These are phyloP conservation scores for Corbicula japonica DNA, from an alignment of 2,888 invertebrate genomes.

Conservation along the genomic window DNA sequence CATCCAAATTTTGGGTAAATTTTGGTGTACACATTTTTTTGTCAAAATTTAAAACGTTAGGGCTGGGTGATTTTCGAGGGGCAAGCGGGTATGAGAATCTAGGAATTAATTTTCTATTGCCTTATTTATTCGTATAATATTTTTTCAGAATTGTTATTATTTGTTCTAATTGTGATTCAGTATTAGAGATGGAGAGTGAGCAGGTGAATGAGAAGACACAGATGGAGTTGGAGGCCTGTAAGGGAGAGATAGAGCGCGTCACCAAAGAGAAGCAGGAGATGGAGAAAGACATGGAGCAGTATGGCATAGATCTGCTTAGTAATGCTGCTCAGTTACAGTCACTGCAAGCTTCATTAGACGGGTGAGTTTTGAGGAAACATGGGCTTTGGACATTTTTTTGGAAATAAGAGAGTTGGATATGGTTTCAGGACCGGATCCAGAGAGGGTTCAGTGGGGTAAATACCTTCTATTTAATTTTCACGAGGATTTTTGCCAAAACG, in stretches of 20 bases:
- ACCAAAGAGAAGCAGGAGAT: slow-evolving; percentile 47
- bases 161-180: slow-evolving; percentile 20
- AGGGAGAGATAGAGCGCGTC: slow-evolving; percentile 41
- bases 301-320: slow-evolving; percentile 62
- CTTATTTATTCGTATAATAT: not conserved
- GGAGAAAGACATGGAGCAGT: slow-evolving; percentile 60
- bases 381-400: too few species aligned
- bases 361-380: too few species aligned
- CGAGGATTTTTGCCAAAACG: too few species aligned
- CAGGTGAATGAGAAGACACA: slow-evolving; percentile 44
- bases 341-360: slow-evolving; percentile 43
- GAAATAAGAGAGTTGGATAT: too few species aligned
- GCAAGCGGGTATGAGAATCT: not conserved
- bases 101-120: too few species aligned
- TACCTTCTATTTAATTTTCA: too few species aligned
- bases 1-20: too few species aligned
- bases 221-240: slow-evolving; percentile 25
- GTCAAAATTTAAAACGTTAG: not conserved
- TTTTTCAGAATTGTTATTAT: not conserved
- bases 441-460: too few species aligned
- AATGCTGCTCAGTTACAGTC: slow-evolving; percentile 60
- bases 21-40: not conserved
- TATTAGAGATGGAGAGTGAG: slow-evolving; percentile 62
- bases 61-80: not conserved
- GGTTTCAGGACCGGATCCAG: too few species aligned